Evolutionary conservation across 2,113 vertebrate species (phyloP).

Genomic region (Limnothrissa miodon): DNA sequence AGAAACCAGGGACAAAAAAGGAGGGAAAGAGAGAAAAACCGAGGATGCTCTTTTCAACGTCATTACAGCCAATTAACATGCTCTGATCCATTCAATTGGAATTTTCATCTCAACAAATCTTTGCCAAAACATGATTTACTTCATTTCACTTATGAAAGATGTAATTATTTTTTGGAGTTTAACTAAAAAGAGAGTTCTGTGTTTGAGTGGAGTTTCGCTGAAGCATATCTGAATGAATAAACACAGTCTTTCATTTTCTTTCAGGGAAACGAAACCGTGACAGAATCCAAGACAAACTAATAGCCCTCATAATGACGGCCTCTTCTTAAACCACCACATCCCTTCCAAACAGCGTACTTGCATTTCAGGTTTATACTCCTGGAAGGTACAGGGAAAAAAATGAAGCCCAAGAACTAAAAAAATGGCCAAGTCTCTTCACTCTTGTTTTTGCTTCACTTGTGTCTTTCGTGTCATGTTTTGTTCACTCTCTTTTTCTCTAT

Average conservation of each 20-base stretch:
- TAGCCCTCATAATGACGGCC: background rate
- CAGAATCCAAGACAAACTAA: background rate
- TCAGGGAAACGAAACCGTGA: background rate
- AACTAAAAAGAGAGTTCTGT: background rate
- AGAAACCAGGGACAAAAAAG: background rate
- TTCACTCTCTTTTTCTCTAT: too few relatives aligned
- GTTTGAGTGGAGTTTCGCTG: background rate
- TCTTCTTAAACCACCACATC: background rate
- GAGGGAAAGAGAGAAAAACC: background rate
- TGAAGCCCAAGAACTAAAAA: too few relatives aligned
- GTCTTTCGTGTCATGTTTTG: too few relatives aligned
- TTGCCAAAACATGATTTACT: constrained; percentile 8
- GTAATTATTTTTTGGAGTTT: background rate
- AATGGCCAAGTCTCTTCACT: too few relatives aligned
- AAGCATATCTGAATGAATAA: background rate
- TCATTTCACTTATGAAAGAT: background rate
- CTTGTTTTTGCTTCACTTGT: too few relatives aligned
- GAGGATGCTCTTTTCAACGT: background rate
- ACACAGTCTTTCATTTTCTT: background rate
- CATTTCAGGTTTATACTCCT: too few relatives aligned
- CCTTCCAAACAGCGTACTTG: too few relatives aligned
- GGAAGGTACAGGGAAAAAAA: too few relatives aligned
- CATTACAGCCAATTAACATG: background rate
- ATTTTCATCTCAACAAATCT: constrained; percentile 5
- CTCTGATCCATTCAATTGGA: constrained; percentile 8